These are phyloP conservation scores for Ctenodactylus gundi DNA, from an alignment of 2,113 vertebrate species.

Conservation along the genomic window DNA sequence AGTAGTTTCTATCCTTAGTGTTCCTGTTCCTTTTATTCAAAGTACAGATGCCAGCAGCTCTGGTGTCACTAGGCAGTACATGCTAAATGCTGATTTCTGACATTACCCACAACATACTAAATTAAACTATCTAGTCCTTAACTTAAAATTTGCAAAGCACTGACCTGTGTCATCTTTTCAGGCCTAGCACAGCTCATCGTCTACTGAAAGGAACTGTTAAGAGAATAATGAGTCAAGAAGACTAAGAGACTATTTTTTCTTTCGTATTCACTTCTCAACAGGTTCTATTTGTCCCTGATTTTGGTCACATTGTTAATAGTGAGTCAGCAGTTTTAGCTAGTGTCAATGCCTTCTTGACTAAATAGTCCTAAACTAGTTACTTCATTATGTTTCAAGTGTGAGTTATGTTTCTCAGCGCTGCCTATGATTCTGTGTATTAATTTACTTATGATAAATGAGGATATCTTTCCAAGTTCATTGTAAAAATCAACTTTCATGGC, in stretches of 20 bases:
- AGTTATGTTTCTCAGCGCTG: not conserved
- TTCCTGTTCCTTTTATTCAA: not conserved
- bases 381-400: not conserved
- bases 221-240: not conserved
- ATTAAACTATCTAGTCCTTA: not conserved
- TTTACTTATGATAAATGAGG: slow-evolving; percentile 1
- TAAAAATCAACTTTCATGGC: slow-evolving; percentile 27
- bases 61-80: not conserved
- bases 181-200: not conserved
- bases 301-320: not conserved
- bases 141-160: not conserved
- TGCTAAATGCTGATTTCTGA: not conserved
- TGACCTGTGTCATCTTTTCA: not conserved
- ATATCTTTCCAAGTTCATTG: not conserved
- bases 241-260: not conserved
- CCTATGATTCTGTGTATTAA: slow-evolving; percentile 14
- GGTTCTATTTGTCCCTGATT: not conserved
- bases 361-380: not conserved
- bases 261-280: not conserved
- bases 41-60: not conserved
- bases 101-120: not conserved
- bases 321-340: not conserved
- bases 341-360: not conserved
- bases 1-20: not conserved
- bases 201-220: not conserved